Percentiles rank a stretch among this genome's conserved stretches.
Evolutionary conservation across 2,113 vertebrate species (phyloP).

Genomic region (Dipodomys spectabilis): DNA sequence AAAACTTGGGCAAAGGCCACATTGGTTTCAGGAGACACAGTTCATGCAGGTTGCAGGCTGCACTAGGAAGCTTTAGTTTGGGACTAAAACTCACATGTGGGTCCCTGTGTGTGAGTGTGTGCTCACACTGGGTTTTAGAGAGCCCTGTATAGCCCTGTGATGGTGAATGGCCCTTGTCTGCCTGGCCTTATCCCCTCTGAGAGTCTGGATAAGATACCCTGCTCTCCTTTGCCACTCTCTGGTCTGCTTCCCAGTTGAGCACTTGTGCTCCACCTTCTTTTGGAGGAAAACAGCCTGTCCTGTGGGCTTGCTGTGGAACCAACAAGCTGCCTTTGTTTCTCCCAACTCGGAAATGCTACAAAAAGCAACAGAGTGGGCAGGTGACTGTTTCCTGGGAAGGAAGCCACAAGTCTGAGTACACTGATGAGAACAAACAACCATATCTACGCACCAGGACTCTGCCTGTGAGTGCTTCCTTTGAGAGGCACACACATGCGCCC

Average conservation of each 20-base stretch:
- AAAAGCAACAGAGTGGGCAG: slow-evolving; percentile 80
- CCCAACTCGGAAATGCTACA: slow-evolving; percentile 66
- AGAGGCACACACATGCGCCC: neutral
- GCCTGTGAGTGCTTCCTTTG: slow-evolving; percentile 15
- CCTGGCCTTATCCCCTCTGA: neutral
- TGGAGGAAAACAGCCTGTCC: slow-evolving; percentile 72
- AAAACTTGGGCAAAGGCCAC: slow-evolving; percentile 81
- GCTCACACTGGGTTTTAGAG: slow-evolving; percentile 41
- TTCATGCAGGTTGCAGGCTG: slow-evolving; percentile 54
- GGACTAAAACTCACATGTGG: neutral
- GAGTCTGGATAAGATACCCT: neutral
- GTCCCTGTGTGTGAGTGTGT: neutral
- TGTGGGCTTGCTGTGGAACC: slow-evolving; percentile 70
- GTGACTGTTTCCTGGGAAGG: slow-evolving; percentile 79
- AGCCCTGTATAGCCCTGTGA: slow-evolving; percentile 4
- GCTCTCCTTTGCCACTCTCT: neutral
- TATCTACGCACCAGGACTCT: slow-evolving; percentile 32
- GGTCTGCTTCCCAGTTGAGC: slow-evolving; percentile 46
- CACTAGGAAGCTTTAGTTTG: slow-evolving; percentile 55
- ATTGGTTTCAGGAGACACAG: slow-evolving; percentile 75
- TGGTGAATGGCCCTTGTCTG: neutral
- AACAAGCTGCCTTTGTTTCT: slow-evolving; percentile 80
- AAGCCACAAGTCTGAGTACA: slow-evolving; percentile 63
- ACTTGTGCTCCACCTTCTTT: slow-evolving; percentile 69
- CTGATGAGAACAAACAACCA: slow-evolving; percentile 57